These are phyloP conservation scores for Flexamia atlantica DNA, from an alignment of 2,888 invertebrate genomes.

Conservation along the genomic window DNA sequence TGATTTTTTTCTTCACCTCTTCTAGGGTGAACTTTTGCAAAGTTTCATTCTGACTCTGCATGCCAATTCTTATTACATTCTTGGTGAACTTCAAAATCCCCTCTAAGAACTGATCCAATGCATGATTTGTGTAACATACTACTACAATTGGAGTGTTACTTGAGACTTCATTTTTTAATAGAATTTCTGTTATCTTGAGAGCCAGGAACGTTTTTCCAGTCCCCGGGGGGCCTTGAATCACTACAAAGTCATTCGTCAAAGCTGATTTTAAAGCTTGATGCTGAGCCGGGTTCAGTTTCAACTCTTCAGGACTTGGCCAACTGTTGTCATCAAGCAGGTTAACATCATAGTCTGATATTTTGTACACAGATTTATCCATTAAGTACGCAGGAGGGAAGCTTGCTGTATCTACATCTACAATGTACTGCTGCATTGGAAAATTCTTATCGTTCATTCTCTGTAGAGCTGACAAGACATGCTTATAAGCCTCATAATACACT, in stretches of 20 bases:
- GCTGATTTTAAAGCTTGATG: constrained; percentile 82
- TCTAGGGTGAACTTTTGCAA: constrained; percentile 37
- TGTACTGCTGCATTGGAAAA: constrained; percentile 84
- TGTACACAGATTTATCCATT: constrained; percentile 63
- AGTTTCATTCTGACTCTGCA: constrained; percentile 56
- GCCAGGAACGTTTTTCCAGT: constrained; percentile 92
- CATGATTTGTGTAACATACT: constrained; percentile 92
- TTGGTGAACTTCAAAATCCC: constrained; percentile 80
- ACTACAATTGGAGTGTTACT: constrained; percentile 81
- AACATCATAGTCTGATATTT: constrained; percentile 60
- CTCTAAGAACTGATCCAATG: constrained; percentile 91
- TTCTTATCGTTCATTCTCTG: constrained; percentile 77
- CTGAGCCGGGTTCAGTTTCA: constrained; percentile 83
- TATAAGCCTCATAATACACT: constrained; percentile 90
- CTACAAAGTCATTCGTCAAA: constrained; percentile 83
- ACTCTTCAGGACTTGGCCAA: constrained; percentile 70
- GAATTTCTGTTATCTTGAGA: constrained; percentile 83
- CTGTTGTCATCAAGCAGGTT: constrained; percentile 61
- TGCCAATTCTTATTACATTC: constrained; percentile 82
- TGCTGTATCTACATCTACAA: constrained; percentile 77
- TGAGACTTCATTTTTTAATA: constrained; percentile 79
- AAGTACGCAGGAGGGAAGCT: constrained; percentile 75
- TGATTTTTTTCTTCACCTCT: constrained; percentile 26
- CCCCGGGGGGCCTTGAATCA: constrained; percentile 93
- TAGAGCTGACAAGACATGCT: constrained; percentile 84